A percentile compares a stretch with the other conserved stretches of the same genome.
Evolutionary conservation across 1,140 invertebrate genomes (phyloP).

Genomic region (Hirudo medicinalis): DNA sequence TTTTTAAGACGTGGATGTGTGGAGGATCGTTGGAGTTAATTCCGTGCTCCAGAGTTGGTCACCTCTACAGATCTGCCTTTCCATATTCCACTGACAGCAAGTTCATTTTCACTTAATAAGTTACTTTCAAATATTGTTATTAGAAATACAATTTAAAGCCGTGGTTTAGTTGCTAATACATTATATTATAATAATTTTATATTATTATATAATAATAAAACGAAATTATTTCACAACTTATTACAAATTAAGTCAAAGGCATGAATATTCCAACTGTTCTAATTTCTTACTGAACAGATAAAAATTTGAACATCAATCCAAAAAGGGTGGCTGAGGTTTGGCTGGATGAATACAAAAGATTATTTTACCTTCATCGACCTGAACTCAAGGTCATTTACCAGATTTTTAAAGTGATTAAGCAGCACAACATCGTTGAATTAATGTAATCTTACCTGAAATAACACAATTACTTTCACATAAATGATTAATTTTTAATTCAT

Average conservation of each 20-base stretch:
- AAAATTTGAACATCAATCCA: constrained; percentile 22
- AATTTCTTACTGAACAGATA: background rate
- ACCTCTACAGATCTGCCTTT: constrained; percentile 63
- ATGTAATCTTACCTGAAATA: too few relatives aligned
- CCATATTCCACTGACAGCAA: constrained; percentile 28
- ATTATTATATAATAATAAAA: too few relatives aligned
- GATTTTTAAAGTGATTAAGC: too few relatives aligned
- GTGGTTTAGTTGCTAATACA: too few relatives aligned
- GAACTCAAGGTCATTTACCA: background rate
- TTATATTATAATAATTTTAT: too few relatives aligned
- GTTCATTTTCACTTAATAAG: background rate
- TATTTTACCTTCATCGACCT: constrained; percentile 6
- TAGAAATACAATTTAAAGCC: too few relatives aligned
- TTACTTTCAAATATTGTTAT: too few relatives aligned
- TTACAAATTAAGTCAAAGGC: too few relatives aligned
- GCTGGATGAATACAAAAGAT: constrained; percentile 10
- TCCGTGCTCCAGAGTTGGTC: constrained; percentile 90
- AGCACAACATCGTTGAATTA: background rate
- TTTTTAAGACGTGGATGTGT: constrained; percentile 79
- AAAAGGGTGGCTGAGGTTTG: constrained; percentile 12
- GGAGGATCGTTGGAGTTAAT: constrained; percentile 85
- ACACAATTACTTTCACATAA: too few relatives aligned
- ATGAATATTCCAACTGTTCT: too few relatives aligned
- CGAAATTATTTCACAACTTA: too few relatives aligned
- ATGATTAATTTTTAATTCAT: too few relatives aligned